phyloP scores from a whole-genome alignment of 2,113 vertebrate genomes.

The Heptranchias perlo region DNA sequence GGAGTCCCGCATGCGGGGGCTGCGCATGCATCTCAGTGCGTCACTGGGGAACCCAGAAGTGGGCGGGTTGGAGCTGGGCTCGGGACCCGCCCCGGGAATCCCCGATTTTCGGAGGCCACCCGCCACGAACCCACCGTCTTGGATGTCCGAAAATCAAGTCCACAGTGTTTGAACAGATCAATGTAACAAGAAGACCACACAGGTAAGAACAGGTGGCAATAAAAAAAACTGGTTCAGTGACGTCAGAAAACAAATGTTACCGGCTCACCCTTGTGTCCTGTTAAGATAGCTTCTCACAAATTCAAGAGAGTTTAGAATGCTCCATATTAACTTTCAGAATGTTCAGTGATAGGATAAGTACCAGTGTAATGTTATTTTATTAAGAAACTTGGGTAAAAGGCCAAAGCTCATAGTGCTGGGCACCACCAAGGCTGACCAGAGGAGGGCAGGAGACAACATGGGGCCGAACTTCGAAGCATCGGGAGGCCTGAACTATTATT shows the following conservation, averaged over 20 bases:
- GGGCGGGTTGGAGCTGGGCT: too few relatives aligned
- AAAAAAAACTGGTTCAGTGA: not conserved
- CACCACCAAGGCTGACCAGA: not conserved
- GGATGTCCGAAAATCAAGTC: too few relatives aligned
- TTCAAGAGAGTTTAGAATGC: not conserved
- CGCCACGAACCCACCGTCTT: too few relatives aligned
- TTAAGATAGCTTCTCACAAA: not conserved
- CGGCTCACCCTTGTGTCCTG: not conserved
- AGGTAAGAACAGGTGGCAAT: slow-evolving; percentile 11
- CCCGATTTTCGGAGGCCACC: too few relatives aligned
- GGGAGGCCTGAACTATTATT: not conserved
- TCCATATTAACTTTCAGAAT: not conserved
- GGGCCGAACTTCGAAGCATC: not conserved
- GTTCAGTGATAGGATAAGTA: not conserved
- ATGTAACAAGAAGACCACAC: not conserved
- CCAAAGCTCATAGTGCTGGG: too few relatives aligned
- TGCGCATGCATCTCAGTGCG: too few relatives aligned
- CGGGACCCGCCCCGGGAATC: too few relatives aligned
- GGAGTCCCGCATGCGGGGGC: too few relatives aligned
- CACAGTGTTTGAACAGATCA: not conserved
- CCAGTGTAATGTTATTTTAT: too few relatives aligned
- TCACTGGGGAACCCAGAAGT: too few relatives aligned
- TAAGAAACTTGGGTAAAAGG: not conserved
- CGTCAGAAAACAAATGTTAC: not conserved
- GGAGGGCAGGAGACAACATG: not conserved